Conservation (phyloP, 2,113 vertebrate genomes). For the Oriolus oriolus region DNA sequence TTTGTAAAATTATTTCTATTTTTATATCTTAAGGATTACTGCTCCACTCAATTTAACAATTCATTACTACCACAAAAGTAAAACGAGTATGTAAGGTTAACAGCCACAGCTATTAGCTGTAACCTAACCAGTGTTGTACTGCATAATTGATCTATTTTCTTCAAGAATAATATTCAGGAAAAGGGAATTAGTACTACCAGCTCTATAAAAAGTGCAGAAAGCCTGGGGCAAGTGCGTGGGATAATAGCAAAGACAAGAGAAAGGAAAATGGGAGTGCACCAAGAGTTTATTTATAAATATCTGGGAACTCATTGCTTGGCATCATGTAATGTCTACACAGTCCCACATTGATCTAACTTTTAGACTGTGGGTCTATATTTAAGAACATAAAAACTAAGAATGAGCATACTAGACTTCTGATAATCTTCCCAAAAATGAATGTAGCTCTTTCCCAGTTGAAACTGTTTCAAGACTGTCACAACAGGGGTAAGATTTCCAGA, state of each 20-base stretch:
- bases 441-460: constrained; percentile 17
- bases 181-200: background rate
- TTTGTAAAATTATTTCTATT: constrained; percentile 9
- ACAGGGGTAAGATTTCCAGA: background rate
- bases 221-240: background rate
- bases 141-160: constrained; percentile 29
- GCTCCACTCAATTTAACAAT: background rate
- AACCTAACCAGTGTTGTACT: background rate
- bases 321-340: background rate
- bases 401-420: background rate
- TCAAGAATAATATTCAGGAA: background rate
- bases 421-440: background rate
- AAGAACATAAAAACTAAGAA: constrained; percentile 17
- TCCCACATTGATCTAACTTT: background rate
- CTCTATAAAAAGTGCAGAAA: background rate
- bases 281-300: constrained; percentile 40
- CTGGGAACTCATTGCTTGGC: constrained; percentile 1
- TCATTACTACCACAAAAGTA: constrained; percentile 11
- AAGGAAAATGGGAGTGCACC: background rate
- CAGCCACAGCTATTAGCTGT: background rate
- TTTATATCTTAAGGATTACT: constrained; percentile 1
- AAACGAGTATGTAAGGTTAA: constrained; percentile 17
- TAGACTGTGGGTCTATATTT: background rate
- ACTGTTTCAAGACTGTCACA: background rate
- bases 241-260: constrained; percentile 10